Evolutionary conservation across 2,888 invertebrate species (phyloP).

Genomic region (Corbicula japonica): DNA sequence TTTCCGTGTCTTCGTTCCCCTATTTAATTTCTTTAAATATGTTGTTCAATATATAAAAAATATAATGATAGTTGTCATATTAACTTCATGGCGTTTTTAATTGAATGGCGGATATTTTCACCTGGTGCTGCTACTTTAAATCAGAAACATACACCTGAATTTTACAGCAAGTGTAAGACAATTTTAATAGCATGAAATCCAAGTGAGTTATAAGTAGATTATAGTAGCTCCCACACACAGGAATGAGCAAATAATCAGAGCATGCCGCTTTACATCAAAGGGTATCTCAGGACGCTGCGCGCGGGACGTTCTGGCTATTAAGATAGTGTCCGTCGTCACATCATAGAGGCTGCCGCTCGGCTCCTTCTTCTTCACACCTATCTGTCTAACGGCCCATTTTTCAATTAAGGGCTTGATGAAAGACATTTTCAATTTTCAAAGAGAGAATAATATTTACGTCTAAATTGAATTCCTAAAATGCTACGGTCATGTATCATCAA

Average conservation of each 20-base stretch:
- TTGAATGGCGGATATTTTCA: too few species aligned
- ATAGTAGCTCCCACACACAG: conserved; percentile 12
- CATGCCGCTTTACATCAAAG: conserved; percentile 21
- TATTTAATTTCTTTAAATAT: too few species aligned
- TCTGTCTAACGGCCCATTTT: conserved; percentile 36
- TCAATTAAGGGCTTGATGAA: conserved; percentile 40
- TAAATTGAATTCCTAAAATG: conserved; percentile 33
- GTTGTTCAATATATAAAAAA: too few species aligned
- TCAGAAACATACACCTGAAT: too few species aligned
- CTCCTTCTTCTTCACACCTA: conserved; percentile 40
- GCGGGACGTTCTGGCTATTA: conserved; percentile 31
- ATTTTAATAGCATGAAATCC: too few species aligned
- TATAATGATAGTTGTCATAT: too few species aligned
- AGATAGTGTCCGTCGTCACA: conserved; percentile 29
- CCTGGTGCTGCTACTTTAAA: too few species aligned
- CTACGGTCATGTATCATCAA: conserved; percentile 18
- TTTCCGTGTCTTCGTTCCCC: too few species aligned
- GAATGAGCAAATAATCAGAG: conserved; percentile 21
- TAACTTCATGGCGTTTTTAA: too few species aligned
- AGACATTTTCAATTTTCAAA: conserved; percentile 30
- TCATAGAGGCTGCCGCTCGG: conserved; percentile 12
- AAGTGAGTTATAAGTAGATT: too few species aligned
- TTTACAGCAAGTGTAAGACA: too few species aligned
- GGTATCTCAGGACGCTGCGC: too few species aligned
- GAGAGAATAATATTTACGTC: conserved; percentile 19